Evolutionary conservation across 2,888 invertebrate species (phyloP).

Genomic region (Choristoneura rosaceana): DNA sequence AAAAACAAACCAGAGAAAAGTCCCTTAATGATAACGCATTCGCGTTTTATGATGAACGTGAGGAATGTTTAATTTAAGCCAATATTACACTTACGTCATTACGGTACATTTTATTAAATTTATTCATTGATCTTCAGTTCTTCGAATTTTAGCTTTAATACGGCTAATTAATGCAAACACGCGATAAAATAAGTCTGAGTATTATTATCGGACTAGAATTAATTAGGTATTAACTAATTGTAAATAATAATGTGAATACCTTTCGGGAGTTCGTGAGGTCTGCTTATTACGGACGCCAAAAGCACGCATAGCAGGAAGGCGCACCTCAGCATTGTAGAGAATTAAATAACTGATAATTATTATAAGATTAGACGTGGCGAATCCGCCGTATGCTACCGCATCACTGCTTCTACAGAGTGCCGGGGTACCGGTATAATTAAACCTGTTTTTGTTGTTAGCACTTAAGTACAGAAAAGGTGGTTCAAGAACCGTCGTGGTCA

Average conservation of each 20-base stretch:
- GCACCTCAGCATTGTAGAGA: constrained; percentile 13
- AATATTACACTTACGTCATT: constrained; percentile 1
- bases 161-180: constrained; percentile 7
- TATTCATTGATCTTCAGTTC: background rate
- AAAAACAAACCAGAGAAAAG: constrained; percentile 6
- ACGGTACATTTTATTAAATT: background rate
- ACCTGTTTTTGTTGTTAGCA: constrained; percentile 38
- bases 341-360: constrained; percentile 1
- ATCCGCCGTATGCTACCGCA: constrained; percentile 14
- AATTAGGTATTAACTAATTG: background rate
- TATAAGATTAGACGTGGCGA: constrained; percentile 11
- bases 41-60: background rate
- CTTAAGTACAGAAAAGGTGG: constrained; percentile 17
- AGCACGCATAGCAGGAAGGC: constrained; percentile 43
- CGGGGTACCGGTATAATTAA: constrained; percentile 20
- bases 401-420: constrained; percentile 15
- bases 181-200: background rate
- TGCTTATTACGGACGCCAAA: constrained; percentile 45
- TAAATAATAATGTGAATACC: constrained; percentile 46
- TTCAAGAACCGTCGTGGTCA: constrained; percentile 29
- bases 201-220: background rate
- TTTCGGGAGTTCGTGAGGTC: constrained; percentile 41
- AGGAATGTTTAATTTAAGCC: background rate
- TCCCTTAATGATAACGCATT: background rate
- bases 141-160: background rate